Evolutionary conservation across 2,797 vertebrate genomes (phyloP).

Genomic region (Galagoides demidoff): DNA sequence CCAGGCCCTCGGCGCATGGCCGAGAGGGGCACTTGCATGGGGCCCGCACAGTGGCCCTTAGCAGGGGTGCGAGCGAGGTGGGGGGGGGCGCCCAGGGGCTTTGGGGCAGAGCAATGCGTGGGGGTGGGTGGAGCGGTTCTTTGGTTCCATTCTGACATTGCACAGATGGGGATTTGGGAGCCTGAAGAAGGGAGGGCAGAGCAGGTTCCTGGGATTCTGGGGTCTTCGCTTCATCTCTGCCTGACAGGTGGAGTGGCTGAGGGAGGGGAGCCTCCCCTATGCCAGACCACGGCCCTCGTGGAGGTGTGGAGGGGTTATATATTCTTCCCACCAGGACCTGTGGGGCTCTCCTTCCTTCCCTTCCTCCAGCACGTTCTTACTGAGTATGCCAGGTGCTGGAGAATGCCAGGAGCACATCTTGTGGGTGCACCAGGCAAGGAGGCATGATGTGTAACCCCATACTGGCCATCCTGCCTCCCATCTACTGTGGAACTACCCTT

Average conservation of each 20-base stretch:
- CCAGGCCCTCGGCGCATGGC: conserved; percentile 78
- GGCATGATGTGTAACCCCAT: background rate
- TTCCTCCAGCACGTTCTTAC: background rate
- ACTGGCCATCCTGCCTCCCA: background rate
- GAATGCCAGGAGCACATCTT: background rate
- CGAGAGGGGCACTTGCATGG: conserved; percentile 39
- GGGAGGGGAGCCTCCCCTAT: background rate
- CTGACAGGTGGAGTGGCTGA: background rate
- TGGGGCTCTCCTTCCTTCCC: background rate
- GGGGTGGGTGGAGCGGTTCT: background rate
- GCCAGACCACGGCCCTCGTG: background rate
- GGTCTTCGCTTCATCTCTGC: background rate
- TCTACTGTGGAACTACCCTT: background rate
- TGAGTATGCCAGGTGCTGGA: background rate
- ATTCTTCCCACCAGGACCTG: background rate
- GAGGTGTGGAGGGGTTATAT: background rate
- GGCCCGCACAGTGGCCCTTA: background rate
- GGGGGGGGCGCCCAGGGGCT: background rate
- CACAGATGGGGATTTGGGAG: conserved; percentile 56
- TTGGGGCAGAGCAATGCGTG: background rate
- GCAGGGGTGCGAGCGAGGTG: background rate
- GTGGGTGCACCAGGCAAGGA: background rate
- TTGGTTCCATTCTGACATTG: background rate
- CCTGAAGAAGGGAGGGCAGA: background rate
- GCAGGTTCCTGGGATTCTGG: background rate